Percentiles rank a stretch among this genome's conserved stretches.
phyloP scores from a whole-genome alignment of 2,113 vertebrate genomes.

The Oxyura jamaicensis region DNA sequence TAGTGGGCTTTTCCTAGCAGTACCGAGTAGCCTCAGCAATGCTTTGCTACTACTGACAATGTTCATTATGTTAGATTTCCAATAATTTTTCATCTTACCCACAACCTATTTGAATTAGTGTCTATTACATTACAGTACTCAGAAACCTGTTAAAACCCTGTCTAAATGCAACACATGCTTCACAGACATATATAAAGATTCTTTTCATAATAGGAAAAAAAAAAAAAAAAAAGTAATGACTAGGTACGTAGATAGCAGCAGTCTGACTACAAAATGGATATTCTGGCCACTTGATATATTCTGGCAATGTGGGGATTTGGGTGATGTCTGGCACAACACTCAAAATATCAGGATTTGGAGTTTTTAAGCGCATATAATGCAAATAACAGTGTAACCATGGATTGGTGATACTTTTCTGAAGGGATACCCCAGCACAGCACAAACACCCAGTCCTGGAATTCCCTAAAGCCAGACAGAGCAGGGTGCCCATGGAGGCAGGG shows the following conservation, averaged over 20 bases:
- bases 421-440: background rate
- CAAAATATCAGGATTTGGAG: background rate
- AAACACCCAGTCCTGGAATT: background rate
- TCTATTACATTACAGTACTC: background rate
- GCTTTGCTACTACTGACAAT: background rate
- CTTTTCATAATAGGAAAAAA: background rate
- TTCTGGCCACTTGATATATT: background rate
- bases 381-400: background rate
- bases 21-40: background rate
- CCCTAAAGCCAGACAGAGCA: background rate
- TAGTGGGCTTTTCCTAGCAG: constrained; percentile 28
- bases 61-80: background rate
- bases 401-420: rapidly evolving
- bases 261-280: background rate
- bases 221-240: rapidly evolving
- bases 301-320: rapidly evolving
- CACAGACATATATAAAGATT: rapidly evolving
- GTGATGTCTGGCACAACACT: rapidly evolving
- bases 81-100: background rate
- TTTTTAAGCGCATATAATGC: rapidly evolving
- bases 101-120: background rate
- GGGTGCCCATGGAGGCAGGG: rapidly evolving
- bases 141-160: background rate
- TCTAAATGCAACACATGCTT: rapidly evolving
- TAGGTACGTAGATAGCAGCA: rapidly evolving